Evolutionary conservation across 2,797 vertebrate genomes (phyloP).

Genomic region (Leptoclinus maculatus): DNA sequence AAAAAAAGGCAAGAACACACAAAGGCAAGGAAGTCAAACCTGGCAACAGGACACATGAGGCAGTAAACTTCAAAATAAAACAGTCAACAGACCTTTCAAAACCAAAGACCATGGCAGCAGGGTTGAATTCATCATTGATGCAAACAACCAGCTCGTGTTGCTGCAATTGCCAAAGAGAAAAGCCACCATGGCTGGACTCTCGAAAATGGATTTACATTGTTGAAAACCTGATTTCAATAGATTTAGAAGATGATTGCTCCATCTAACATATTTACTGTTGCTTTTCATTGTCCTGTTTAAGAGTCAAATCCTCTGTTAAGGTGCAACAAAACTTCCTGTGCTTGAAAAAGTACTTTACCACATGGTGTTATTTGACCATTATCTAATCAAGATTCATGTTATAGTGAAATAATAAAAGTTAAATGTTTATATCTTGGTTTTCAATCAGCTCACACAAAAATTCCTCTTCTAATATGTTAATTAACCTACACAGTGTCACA

Average conservation of each 20-base stretch:
- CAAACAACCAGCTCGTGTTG: neutral
- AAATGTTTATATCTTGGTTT: neutral
- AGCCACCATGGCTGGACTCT: neutral
- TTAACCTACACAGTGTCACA: slow-evolving; percentile 1
- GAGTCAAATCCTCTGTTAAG: neutral
- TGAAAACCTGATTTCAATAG: neutral
- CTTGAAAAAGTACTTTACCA: neutral
- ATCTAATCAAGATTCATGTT: neutral
- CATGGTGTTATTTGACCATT: neutral
- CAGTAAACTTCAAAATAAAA: no score
- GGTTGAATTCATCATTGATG: slow-evolving; percentile 6
- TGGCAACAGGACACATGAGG: no score
- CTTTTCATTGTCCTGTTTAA: neutral
- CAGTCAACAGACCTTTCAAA: no score
- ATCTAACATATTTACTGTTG: neutral
- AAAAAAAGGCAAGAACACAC: no score
- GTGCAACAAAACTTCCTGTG: neutral
- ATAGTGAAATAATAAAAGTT: neutral
- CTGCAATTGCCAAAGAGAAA: neutral
- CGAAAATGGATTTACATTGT: neutral
- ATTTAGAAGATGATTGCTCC: neutral
- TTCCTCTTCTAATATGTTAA: neutral
- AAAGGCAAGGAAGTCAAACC: no score
- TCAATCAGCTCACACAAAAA: neutral
- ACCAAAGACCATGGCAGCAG: no score